Percentiles rank a stretch among this genome's conserved stretches.
phyloP scores from a whole-genome alignment of 1,140 invertebrate genomes.

The Geopemphigus sp. region DNA sequence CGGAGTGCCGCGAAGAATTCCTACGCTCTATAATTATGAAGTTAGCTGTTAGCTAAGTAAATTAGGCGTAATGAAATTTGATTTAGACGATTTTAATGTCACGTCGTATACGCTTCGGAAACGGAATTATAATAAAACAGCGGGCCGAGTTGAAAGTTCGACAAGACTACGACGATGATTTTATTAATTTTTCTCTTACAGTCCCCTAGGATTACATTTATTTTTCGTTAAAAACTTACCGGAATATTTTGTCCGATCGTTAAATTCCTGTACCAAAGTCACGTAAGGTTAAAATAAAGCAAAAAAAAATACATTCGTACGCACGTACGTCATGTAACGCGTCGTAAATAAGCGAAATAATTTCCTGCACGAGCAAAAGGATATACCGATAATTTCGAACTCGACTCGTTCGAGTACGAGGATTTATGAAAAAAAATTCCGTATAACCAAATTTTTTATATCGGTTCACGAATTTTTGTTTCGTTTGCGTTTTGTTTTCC shows the following conservation, averaged over 20 bases:
- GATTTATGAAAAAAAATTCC: neutral
- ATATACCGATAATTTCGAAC: neutral
- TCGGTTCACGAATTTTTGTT: too few relatives aligned
- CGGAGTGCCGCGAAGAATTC: neutral
- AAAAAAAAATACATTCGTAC: too few relatives aligned
- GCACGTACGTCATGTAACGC: too few relatives aligned
- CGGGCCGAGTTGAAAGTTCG: neutral
- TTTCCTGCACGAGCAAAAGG: too few relatives aligned
- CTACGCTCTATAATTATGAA: constrained; percentile 36
- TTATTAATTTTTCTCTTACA: neutral
- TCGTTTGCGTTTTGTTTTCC: too few relatives aligned
- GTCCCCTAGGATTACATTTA: neutral
- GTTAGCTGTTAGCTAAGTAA: constrained; percentile 42
- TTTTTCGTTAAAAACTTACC: neutral
- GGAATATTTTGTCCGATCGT: neutral
- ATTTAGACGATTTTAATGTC: constrained; percentile 41
- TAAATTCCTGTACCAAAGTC: too few relatives aligned
- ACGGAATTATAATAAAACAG: constrained; percentile 12
- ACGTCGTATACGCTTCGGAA: neutral
- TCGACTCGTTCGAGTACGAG: too few relatives aligned
- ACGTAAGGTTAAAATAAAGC: too few relatives aligned
- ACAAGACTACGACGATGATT: neutral
- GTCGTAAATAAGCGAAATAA: neutral
- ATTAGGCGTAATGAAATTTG: constrained; percentile 46
- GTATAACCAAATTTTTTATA: too few relatives aligned